Evolutionary conservation across 2,113 vertebrate species (phyloP), one percentile per base, ranked within the genome.

Genomic region (Danionella cerebrum): DNA sequence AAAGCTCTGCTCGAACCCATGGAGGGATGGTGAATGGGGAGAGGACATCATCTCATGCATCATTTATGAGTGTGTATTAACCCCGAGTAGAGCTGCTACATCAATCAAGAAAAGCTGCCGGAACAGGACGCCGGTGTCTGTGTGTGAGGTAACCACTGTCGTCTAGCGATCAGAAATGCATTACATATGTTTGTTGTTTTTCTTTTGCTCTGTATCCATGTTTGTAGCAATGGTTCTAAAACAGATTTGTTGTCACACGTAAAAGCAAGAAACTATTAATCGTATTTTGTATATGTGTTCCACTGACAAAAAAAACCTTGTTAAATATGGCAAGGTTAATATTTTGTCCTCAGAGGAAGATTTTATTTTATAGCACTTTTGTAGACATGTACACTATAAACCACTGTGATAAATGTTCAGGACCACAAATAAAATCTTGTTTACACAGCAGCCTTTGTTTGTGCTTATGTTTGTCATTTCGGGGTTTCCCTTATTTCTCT

Each of bases 21-120:
- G 81, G 76, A 79, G 90, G 78, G 89, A 87, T 74, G 80, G 83
- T 89, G 89, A 94, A 93, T 88, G 84, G 88, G 89, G 78, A 77
- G 78, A 86, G 88, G 84, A 83, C 81, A 85, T 84, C 76, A 80
- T 75, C 6, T 81, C 84, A 84, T 90, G 85, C 86, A 94, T 93
- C 92, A 93, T 96, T 91, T 89, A 93, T 84, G 82, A 91, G 87
- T 83, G 87, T 91, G 91, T 93, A 95, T 92, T 92, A 92, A 89
- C 93, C 91, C 87, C 90, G 89, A 91, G 90, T 90, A 86, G 87
- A 90, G 84, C 83, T 81, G 88, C 82, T 82, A 88, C 89, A 96
- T 96, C 93, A 93, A 92, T 97, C 94, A 97, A 86, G 87, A 86
- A 67, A 79, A 87, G 84, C 84, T 90, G 89, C 83, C 89, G 87